Evolutionary conservation across 2,888 invertebrate species (phyloP), one percentile per base, ranked within the genome.

Genomic region (Trissolcus brochymenae): DNA sequence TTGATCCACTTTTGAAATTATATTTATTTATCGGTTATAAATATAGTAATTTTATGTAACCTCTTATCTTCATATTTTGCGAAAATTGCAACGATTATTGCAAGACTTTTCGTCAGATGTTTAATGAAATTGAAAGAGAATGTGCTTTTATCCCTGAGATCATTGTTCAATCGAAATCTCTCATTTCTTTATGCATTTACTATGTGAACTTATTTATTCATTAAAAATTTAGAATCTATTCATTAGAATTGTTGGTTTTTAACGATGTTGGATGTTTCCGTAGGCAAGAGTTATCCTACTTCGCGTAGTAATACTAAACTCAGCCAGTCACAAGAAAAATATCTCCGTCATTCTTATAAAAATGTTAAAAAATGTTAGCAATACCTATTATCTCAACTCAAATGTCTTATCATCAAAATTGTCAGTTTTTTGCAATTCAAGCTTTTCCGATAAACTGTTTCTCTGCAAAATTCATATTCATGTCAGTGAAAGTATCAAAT

Each of bases 401-500:
- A 64, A 49, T 59, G 57, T 54, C 40, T 68, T 68, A 75, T 59
- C 41, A 62, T 29, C 49, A 16, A 41, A 59, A 65, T 60, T 76
- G 55, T 70, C 55, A 64, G 57, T 74, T 74, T 54, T 53, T 62
- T n/a, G 35, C 9, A 14, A 46, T 50, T 67, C 59, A 53, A 68
- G 62, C 67, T 68, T 64, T 68, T 62, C 25, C 25, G 41, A 68
- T 59, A 19, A 41, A 57, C 57, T 50, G 40, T 55, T 71, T 71
- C 71, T 66, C 51, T 59, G 51, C 46, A 25, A 60, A 76, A 57
- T 66, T 76, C 66, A 76, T 66, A 65, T 64, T 51, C 61, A 50
- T n/a, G 65, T 35, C 43, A 62, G 76, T 71, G 76, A 76, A 76
- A 76, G 76, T 76, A 60, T 59, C 51, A 71, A 71, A 76, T 76